phyloP scores from a whole-genome alignment of 2,113 vertebrate species.

The Clinocottus analis region DNA sequence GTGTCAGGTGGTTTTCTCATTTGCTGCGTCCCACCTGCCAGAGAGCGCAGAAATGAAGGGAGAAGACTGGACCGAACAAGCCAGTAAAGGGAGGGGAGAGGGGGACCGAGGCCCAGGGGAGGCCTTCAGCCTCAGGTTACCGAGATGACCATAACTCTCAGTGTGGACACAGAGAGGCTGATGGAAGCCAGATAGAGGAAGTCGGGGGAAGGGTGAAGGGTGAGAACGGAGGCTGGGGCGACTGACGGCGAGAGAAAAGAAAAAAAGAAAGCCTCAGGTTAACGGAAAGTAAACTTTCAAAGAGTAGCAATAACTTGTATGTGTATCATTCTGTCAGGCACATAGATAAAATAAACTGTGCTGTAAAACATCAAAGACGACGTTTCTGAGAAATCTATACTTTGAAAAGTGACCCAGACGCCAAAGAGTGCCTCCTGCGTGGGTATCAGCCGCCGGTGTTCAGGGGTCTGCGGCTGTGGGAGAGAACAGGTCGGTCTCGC shows the following conservation, averaged over 20 bases:
- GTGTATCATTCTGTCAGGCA: not conserved
- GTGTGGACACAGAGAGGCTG: constrained; percentile 48
- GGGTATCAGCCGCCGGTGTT: no score
- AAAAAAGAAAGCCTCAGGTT: not conserved
- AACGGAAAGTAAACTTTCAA: constrained; percentile 19
- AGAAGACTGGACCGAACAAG: constrained; percentile 60
- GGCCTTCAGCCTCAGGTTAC: constrained; percentile 69
- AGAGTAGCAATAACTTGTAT: not conserved
- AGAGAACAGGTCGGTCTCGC: not conserved
- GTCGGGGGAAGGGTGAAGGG: not conserved
- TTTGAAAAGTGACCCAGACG: no score
- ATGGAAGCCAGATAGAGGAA: constrained; percentile 67
- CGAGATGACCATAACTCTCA: constrained; percentile 62
- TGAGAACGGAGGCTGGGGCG: not conserved
- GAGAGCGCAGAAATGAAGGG: constrained; percentile 38
- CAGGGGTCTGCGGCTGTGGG: no score
- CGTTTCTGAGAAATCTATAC: not conserved
- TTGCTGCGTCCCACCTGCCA: constrained; percentile 54
- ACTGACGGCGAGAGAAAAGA: not conserved
- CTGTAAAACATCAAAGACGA: not conserved
- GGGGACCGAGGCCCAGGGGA: constrained; percentile 56
- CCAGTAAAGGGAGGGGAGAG: constrained; percentile 57
- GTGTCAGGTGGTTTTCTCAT: constrained; percentile 78
- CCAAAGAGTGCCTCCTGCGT: no score
- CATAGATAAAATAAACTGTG: not conserved